Conservation (phyloP, 2,113 vertebrate genomes). For the Phainopepla nitens region DNA sequence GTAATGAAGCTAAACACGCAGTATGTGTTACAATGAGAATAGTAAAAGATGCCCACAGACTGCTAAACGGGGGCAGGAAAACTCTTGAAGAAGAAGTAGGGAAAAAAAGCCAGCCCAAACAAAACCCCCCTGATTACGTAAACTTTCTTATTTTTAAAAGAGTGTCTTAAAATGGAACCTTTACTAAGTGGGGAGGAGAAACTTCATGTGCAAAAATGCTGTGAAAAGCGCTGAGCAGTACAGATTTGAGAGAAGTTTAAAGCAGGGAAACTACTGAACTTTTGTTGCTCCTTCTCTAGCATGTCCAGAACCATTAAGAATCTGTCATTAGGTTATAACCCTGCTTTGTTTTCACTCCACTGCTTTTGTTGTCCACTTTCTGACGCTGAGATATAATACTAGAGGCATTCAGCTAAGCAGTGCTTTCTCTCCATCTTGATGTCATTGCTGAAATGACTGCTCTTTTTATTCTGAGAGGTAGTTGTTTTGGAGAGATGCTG, state of each 20-base stretch:
- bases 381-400: background rate
- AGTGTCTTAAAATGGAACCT: background rate
- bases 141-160: background rate
- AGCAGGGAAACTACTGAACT: background rate
- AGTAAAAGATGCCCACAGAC: background rate
- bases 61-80: background rate
- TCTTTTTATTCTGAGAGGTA: background rate
- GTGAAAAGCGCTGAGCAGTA: background rate
- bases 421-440: background rate
- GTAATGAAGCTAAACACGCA: background rate
- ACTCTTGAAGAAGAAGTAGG: background rate
- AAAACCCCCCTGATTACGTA: background rate
- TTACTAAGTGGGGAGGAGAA: background rate
- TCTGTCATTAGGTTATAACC: background rate
- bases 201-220: background rate
- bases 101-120: background rate
- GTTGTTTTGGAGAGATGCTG: background rate
- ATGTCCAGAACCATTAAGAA: background rate
- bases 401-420: background rate
- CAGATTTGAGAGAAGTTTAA: background rate
- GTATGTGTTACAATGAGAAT: background rate
- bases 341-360: background rate
- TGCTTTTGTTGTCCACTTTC: background rate
- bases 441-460: background rate
- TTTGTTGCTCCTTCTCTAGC: background rate